These are phyloP conservation scores for Cyrtonyx montezumae DNA, from an alignment of 2,113 vertebrate species.

Conservation along the genomic window DNA sequence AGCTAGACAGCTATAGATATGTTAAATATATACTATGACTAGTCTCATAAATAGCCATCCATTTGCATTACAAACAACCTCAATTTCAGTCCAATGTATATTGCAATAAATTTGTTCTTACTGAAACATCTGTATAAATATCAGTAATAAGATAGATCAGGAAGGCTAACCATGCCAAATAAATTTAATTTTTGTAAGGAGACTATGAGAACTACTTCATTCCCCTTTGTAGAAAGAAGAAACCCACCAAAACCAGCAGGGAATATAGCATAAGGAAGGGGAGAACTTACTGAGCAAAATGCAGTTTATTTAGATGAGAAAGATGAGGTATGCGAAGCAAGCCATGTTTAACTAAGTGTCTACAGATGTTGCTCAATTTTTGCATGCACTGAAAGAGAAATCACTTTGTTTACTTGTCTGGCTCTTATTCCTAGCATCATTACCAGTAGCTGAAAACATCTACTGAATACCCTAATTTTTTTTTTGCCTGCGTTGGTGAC, in stretches of 20 bases:
- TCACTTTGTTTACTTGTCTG: neutral
- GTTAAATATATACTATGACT: constrained; percentile 26
- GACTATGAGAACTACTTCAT: neutral
- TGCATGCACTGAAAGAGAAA: neutral
- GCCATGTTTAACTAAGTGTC: neutral
- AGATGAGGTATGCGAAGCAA: neutral
- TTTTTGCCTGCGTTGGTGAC: neutral
- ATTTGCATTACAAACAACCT: constrained; percentile 63
- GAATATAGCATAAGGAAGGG: neutral
- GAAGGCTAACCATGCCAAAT: neutral
- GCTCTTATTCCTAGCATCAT: neutral
- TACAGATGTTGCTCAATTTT: neutral
- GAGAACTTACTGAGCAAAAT: neutral
- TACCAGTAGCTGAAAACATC: neutral
- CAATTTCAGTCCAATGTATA: constrained; percentile 32
- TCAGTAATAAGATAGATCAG: neutral
- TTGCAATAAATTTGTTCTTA: neutral
- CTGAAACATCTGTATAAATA: constrained; percentile 5
- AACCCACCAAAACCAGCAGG: neutral
- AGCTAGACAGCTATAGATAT: neutral
- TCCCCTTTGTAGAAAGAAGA: neutral
- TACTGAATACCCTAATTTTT: neutral
- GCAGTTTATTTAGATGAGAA: neutral
- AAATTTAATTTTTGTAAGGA: constrained; percentile 4
- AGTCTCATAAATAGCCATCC: constrained; percentile 39